Evolutionary conservation across 2,888 invertebrate species (phyloP).

Genomic region (Brachyptera putata): DNA sequence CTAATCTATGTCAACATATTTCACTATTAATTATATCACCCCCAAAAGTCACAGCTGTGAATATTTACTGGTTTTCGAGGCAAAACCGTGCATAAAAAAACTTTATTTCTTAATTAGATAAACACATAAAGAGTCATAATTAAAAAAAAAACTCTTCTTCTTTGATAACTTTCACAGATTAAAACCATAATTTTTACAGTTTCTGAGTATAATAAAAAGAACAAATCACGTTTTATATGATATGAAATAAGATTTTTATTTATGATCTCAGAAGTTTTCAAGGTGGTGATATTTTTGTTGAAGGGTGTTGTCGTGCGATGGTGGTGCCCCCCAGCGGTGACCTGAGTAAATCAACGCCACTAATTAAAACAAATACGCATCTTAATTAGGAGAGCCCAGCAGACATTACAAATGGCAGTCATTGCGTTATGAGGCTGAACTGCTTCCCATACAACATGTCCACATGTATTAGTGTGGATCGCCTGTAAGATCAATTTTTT

Average conservation of each 20-base stretch:
- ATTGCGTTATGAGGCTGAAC: slow-evolving; percentile 16
- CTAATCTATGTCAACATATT: slow-evolving; percentile 10
- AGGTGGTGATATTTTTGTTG: too few species aligned
- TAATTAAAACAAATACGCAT: slow-evolving; percentile 26
- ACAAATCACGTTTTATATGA: slow-evolving; percentile 13
- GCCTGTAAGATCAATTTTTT: too few species aligned
- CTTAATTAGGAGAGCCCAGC: slow-evolving; percentile 22
- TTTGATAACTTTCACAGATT: not conserved
- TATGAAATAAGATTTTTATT: slow-evolving; percentile 15
- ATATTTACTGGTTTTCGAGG: slow-evolving; percentile 14
- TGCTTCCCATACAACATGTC: too few species aligned
- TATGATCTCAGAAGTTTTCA: slow-evolving; percentile 10
- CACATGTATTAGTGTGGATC: too few species aligned
- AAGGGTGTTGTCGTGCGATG: not conserved
- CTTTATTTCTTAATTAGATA: slow-evolving; percentile 21
- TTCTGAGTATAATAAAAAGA: not conserved
- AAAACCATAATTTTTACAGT: slow-evolving; percentile 9
- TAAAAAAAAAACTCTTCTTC: not conserved
- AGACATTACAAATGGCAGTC: slow-evolving; percentile 14
- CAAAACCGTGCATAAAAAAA: slow-evolving; percentile 12
- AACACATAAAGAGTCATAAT: not conserved
- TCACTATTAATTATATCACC: slow-evolving; percentile 10
- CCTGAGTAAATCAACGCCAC: slow-evolving; percentile 5
- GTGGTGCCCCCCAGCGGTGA: not conserved
- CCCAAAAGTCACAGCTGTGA: slow-evolving; percentile 1